A percentile compares a stretch with the other conserved stretches of the same genome.
These are phyloP conservation scores for Gonatopus flavifemur DNA, from an alignment of 1,140 invertebrate genomes.

Conservation along the genomic window DNA sequence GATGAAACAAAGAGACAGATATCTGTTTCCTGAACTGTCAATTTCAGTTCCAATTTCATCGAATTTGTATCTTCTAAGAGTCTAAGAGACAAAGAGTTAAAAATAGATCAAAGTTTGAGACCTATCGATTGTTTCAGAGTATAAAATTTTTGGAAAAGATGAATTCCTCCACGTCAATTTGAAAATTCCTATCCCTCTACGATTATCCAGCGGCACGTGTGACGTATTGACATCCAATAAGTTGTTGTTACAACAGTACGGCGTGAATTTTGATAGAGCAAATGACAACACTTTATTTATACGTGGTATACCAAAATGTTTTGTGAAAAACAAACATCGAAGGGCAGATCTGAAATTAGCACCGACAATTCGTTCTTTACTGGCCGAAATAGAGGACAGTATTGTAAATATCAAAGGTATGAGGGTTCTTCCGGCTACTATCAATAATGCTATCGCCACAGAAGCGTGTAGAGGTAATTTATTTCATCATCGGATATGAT, in stretches of 20 bases:
- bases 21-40: too few relatives aligned
- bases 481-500: background rate
- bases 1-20: too few relatives aligned
- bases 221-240: conserved; percentile 28
- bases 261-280: conserved; percentile 33
- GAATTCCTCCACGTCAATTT: conserved; percentile 37
- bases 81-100: too few relatives aligned
- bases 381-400: conserved; percentile 42
- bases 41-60: too few relatives aligned
- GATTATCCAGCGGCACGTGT: conserved; percentile 27
- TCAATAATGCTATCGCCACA: conserved; percentile 49
- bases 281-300: conserved; percentile 29
- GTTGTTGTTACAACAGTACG: conserved; percentile 36
- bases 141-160: conserved; percentile 32
- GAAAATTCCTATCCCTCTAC: conserved; percentile 34
- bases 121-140: conserved; percentile 44
- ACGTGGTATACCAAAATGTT: conserved; percentile 44
- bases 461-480: conserved; percentile 53
- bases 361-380: conserved; percentile 29
- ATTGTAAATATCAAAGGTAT: conserved; percentile 18
- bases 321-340: conserved; percentile 32
- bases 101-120: too few relatives aligned
- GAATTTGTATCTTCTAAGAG: too few relatives aligned
- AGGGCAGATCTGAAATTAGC: conserved; percentile 30
- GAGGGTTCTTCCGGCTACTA: conserved; percentile 40